These are phyloP conservation scores for Wasmannia auropunctata DNA, from an alignment of 1,140 invertebrate genomes.

Conservation along the genomic window DNA sequence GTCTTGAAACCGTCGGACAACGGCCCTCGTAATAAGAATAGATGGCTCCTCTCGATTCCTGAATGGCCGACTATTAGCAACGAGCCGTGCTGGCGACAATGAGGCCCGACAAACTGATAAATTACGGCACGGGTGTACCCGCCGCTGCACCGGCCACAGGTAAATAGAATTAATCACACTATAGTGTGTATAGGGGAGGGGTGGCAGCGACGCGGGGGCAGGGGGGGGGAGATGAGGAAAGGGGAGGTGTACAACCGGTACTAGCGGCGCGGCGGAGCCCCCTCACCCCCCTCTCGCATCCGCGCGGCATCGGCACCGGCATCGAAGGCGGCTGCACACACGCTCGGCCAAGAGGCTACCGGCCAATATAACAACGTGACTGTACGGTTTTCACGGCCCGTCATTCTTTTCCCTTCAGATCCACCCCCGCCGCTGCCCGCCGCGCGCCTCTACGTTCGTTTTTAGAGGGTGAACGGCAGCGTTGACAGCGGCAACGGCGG, in stretches of 20 bases:
- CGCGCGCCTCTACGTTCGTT: conserved; percentile 9
- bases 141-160: conserved; percentile 74
- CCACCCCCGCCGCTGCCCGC: not conserved
- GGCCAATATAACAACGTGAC: conserved; percentile 78
- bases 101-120: conserved; percentile 77
- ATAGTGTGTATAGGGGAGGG: conserved; percentile 58
- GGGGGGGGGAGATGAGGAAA: not conserved
- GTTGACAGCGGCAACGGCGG: conserved; percentile 41
- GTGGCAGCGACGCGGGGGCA: not conserved
- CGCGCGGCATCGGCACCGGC: conserved; percentile 31
- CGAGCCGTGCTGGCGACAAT: conserved; percentile 73
- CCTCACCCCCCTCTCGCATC: no score
- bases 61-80: conserved; percentile 76
- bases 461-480: conserved; percentile 16
- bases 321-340: conserved; percentile 53
- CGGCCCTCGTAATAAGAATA: conserved; percentile 75
- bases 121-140: conserved; percentile 74
- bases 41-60: conserved; percentile 73
- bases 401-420: conserved; percentile 45
- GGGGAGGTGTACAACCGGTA: conserved; percentile 34
- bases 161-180: conserved; percentile 79
- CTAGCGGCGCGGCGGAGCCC: conserved; percentile 41
- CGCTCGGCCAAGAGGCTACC: conserved; percentile 65
- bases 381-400: conserved; percentile 71
- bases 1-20: conserved; percentile 71